Base-by-base conservation (phyloP, 2,797 vertebrate genomes). In the Pangasius sanitwongsei region DNA sequence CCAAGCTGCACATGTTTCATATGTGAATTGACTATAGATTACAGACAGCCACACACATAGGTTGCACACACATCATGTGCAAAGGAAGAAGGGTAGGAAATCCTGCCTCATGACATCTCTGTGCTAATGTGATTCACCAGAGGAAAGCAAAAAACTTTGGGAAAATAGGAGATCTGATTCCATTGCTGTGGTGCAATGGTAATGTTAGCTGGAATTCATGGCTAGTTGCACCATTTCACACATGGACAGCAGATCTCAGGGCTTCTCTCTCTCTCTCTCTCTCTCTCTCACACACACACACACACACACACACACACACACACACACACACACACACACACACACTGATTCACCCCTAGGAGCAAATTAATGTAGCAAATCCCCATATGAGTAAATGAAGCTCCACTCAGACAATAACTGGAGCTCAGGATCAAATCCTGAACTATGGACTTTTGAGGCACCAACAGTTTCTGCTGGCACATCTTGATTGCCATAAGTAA, bases 21-120 rank as follows among this genome's bases (percentile, higher is more conserved):
- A 86, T 67, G 20, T 59, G 50, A 67, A 86, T 89, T 88, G 23
- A 69, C 67, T 80, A 37, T 37, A 82, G 86, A 57, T 82, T 81
- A 74, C 61, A 2, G 78, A 82, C 8, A 9, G 12, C 20, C 13
- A 48, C 0, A 0, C 2, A 48, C 72, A 80, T 78, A 80, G 61
- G 34, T 69, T 80, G 20, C 81, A 80, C 34, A 53, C 15, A 85
- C 53, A 37, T n/a, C 13, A 37, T 16, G 23, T 83, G 57, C 23
- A 63, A n/a, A 44, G 59, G 59, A 28, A 63, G 13, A 65, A 48
- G 25, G 37, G 0, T 48, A 11, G 59, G 57, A 41, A 57, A 78
- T 57, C 44, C 61, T 53, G 37, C 37, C 53, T 63, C 50, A 44
- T 57, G 31, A 31, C n/a, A 85, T 69, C 9, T 85, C 74, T 77